phyloP scores from a whole-genome alignment of 2,797 vertebrate genomes.

The Chaetodon trifasciatus region DNA sequence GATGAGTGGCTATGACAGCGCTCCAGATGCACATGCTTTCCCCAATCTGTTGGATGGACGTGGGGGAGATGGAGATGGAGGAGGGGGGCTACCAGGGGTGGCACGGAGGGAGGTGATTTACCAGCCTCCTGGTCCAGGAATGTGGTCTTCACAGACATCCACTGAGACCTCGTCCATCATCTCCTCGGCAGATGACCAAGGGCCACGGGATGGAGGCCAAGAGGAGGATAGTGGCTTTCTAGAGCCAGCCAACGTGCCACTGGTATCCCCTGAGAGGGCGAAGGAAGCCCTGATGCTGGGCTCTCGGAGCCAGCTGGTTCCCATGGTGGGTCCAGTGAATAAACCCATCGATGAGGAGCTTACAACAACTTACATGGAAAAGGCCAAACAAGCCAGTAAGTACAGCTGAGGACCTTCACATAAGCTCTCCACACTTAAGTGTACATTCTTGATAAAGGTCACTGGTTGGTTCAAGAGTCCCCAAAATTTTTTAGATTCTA shows the following conservation, averaged over 20 bases:
- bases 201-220: slow-evolving; percentile 77
- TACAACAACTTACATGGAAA: slow-evolving; percentile 93
- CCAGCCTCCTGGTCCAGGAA: slow-evolving; percentile 77
- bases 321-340: slow-evolving; percentile 96
- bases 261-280: slow-evolving; percentile 89
- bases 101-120: slow-evolving; percentile 86
- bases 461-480: not conserved
- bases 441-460: slow-evolving; percentile 4
- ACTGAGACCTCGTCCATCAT: slow-evolving; percentile 88
- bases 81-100: slow-evolving; percentile 79
- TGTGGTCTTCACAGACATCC: slow-evolving; percentile 87
- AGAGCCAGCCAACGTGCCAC: slow-evolving; percentile 78
- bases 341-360: slow-evolving; percentile 96
- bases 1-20: slow-evolving; percentile 94
- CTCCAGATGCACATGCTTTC: slow-evolving; percentile 85
- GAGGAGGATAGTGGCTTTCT: slow-evolving; percentile 87
- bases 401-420: slow-evolving; percentile 61
- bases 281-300: slow-evolving; percentile 88
- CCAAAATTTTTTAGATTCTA: too few species aligned
- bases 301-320: slow-evolving; percentile 91
- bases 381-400: slow-evolving; percentile 99
- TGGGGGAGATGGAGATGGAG: slow-evolving; percentile 58
- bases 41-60: slow-evolving; percentile 63
- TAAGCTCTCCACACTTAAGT: not conserved
- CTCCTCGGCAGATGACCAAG: slow-evolving; percentile 86